Base-by-base conservation (phyloP, 2,797 vertebrate genomes). In the Rhynchonycteris naso region DNA sequence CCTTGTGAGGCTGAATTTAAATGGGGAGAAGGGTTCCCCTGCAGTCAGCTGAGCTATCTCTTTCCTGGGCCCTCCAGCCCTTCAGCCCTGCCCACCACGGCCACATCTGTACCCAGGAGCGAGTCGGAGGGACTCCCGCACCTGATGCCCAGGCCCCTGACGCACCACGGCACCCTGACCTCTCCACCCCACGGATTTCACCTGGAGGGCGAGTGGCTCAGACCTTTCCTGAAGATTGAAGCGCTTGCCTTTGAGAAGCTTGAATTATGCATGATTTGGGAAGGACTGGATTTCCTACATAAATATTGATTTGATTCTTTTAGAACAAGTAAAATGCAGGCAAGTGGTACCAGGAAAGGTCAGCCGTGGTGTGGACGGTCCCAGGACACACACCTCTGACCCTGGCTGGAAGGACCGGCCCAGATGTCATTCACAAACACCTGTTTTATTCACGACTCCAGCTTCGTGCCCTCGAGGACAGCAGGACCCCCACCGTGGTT, bases 291-390 rank as follows among this genome's bases (percentile, higher is more conserved):
- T 88, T 93, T 89, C 92, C 80, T 63, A 5, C 69, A 63, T 85
- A 74, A 76, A 88, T 93, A 95, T 89, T 86, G 82, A 97, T 92
- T 79, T 58, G 76, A 79, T 93, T 94, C 63, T 95, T 76, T 88
- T 93, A 74, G 95, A 88, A 80, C 90, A 94, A 95, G 78, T 75
- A 88, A 93, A 96, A 79, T 12, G 58, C 63, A 85, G 56, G 82
- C 66, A 83, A 82, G 89, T 30, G 71, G 21, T 71, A 7, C 28
- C 16, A 6, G 0, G 47, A 66, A 90, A 82, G 69, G 80, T 74
- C 58, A 50, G 58, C 16, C 0, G 14, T 33, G 63, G 35, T 26
- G n/a, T 88, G 0, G 38, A 5, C 19, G 24, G 54, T 28, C 78
- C 5, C 1, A 2, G 86, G 33, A 66, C 63, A 16, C 47, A 8